Base-by-base conservation (phyloP, 2,113 vertebrate species). In the Brienomyrus longianalis region DNA sequence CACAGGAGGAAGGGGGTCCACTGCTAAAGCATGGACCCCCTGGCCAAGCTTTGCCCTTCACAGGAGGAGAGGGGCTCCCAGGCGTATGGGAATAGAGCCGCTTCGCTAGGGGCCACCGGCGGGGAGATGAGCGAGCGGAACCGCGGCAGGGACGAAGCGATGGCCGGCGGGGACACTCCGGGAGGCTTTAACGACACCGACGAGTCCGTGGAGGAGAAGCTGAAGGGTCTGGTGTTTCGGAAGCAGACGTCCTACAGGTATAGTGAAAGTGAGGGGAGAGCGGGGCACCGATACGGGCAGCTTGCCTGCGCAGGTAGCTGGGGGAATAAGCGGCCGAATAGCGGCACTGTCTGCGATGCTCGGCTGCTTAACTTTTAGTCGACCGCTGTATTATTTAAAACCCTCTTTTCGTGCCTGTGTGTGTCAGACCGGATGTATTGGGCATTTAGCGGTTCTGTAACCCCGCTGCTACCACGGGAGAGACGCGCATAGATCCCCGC, bases 211-310 rank as follows among this genome's bases (percentile, higher is more conserved):
- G 97, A 97, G 92, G 96, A 97, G 90, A 97, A 96, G 92, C 95
- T 97, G 92, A 95, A 95, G 93, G 96, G 94, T 93, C 95, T 97
- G 93, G 97, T 96, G 93, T 97, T 97, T 94, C 96, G 96, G 93
- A 97, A 97, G 93, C 97, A 97, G 96, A 97, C 96, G 89, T 97
- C 97, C 80, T 97, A 97, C 96, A 96, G 97, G 97, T 97, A 95
- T 13, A 70, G 62, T 70, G 62, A 70, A 31, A 80, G 17, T 45
- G 48, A 48, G 77, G 39, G 17, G 17, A 23, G 27, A 77, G 47
- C 15, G 66, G 45, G 27, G 39, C 39, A 19, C 52, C 13, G 50
- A 88, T 31, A 39, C 1, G 45, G 52, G 50, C 59, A 17, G 66
- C 66, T 51, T 8, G 66, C 66, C 27, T 74, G 31, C 66, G 66